Evolutionary conservation across 2,888 invertebrate genomes (phyloP).

Genomic region (Thumatha senex): DNA sequence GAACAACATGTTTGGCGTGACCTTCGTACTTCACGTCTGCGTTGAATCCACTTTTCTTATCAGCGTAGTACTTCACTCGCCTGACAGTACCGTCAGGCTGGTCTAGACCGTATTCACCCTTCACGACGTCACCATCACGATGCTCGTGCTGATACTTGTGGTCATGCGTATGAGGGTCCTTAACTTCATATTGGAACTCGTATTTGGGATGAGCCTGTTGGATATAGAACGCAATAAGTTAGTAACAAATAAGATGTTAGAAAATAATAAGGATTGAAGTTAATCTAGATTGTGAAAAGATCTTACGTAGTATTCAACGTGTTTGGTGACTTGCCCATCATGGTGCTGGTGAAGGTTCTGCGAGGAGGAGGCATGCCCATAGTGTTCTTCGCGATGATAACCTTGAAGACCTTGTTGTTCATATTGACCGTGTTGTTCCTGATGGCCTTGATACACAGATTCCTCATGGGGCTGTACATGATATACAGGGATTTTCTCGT

Average conservation of each 20-base stretch:
- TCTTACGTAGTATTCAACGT: slow-evolving; percentile 40
- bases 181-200: slow-evolving; percentile 78
- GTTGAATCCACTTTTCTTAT: slow-evolving; percentile 21
- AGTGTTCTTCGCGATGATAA: slow-evolving; percentile 2
- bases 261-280: neutral
- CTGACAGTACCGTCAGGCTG: slow-evolving; percentile 62
- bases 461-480: neutral
- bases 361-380: slow-evolving; percentile 1
- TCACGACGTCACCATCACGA: slow-evolving; percentile 81
- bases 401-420: neutral
- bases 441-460: slow-evolving; percentile 6
- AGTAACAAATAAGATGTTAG: too few species aligned
- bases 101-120: slow-evolving; percentile 77
- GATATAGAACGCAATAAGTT: neutral
- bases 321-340: slow-evolving; percentile 27
- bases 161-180: slow-evolving; percentile 81
- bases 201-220: slow-evolving; percentile 72
- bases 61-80: slow-evolving; percentile 27
- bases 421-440: slow-evolving; percentile 1
- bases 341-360: slow-evolving; percentile 21
- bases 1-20: slow-evolving; percentile 28
- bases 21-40: slow-evolving; percentile 32
- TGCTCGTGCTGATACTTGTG: slow-evolving; percentile 77
- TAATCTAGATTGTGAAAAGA: neutral
- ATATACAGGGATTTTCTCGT: slow-evolving; percentile 7